Percentiles rank a stretch among this genome's conserved stretches.
Conservation (phyloP, 92 coral and sea anemone genomes). For the Palythoa grandis region DNA sequence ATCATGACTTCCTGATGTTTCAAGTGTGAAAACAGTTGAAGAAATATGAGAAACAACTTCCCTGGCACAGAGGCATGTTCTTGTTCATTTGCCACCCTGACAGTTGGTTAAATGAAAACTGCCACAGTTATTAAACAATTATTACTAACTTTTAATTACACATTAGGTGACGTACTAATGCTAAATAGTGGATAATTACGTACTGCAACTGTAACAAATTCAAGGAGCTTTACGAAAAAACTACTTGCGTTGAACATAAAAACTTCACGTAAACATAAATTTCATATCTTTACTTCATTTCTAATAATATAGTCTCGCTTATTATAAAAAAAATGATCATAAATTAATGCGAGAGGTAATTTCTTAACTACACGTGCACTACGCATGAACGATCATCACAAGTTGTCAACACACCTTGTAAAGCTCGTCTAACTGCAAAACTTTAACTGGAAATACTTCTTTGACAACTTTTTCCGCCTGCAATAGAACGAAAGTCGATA, state of each 20-base stretch:
- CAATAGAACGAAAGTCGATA: not conserved
- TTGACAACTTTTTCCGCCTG: slow-evolving; percentile 94
- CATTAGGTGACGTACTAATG: slow-evolving; percentile 26
- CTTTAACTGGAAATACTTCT: slow-evolving; percentile 90
- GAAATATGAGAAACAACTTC: too few relatives aligned
- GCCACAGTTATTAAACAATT: not conserved
- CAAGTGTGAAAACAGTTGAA: too few relatives aligned
- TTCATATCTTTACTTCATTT: not conserved
- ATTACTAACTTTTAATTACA: not conserved
- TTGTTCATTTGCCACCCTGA: not conserved
- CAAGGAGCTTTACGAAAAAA: not conserved
- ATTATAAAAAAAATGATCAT: not conserved
- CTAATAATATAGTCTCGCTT: not conserved
- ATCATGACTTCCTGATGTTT: too few relatives aligned
- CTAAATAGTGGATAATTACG: not conserved
- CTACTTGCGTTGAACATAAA: not conserved
- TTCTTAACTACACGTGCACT: slow-evolving; percentile 23
- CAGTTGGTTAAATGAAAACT: not conserved
- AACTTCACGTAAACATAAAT: not conserved
- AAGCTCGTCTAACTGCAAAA: slow-evolving; percentile 78
- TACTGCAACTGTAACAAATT: not conserved
- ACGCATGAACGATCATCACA: not conserved
- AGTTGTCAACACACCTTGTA: slow-evolving; percentile 67
- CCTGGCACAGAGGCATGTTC: too few relatives aligned
- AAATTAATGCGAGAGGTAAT: not conserved